Base-by-base conservation (phyloP, 2,888 invertebrate species). In the Acanthoscelides obtectus region DNA sequence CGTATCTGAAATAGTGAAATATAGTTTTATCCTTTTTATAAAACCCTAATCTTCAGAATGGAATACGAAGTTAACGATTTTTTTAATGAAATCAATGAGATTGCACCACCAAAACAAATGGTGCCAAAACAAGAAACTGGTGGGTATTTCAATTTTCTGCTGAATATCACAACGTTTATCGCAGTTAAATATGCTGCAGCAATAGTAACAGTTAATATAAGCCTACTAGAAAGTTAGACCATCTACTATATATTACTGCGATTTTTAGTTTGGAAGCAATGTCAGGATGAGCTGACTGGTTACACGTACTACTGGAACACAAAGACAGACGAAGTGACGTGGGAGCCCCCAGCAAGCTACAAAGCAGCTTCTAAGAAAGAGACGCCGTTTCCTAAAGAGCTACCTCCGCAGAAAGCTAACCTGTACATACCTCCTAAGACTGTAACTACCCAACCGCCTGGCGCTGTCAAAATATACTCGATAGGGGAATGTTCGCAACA, bases 231-330 rank as follows among this genome's bases (percentile, higher is more conserved):
- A n/a, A n/a, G n/a, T 22, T 67, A 67, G 21, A 20, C 19, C 1
- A 67, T 63, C 12, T 17, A 63, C 17, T 63, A 17, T 17, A 63
- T 63, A 67, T 22, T 6, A 8, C 8, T 66, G n/a, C n/a, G n/a
- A 22, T 70, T 72, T 72, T 70, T 85, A 89, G 88, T 87, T 79
- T 91, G 92, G 92, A 88, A 91, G 86, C 89, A 90, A 81, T 90
- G 90, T 79, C 87, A 86, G 75, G 91, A 91, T 80, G 87, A 89
- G 78, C 84, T 85, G 19, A 88, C 88, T 0, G 90, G 90, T 0
- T 90, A 88, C 80, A 86, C 88, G 0, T 91, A 91, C 81, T 91
- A 90, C 78, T 91, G 91, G 91, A 90, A 91, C 80, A 85, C 87
- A 20, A 85, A 87, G 76, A 89, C 90, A 0, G 89, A 90, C 80